A percentile compares a stretch with the other conserved stretches of the same genome.
Conservation (phyloP, 2,888 invertebrate species). For the Drosophila infuscata region DNA sequence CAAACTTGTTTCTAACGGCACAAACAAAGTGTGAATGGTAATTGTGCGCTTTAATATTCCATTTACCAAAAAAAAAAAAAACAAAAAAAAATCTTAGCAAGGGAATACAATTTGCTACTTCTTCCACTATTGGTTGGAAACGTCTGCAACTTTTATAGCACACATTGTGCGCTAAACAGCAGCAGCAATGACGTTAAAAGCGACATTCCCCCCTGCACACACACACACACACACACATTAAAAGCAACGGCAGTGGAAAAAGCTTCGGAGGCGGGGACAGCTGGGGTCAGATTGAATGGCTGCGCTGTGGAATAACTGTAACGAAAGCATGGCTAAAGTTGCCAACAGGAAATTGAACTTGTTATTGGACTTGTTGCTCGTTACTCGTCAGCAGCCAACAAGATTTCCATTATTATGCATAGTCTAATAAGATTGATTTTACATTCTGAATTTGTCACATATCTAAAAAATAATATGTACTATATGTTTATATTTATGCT, state of each 20-base stretch:
- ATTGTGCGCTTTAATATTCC: conserved; percentile 65
- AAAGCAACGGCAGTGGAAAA: conserved; percentile 21
- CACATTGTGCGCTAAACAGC: conserved; percentile 43
- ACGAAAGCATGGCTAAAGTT: conserved; percentile 43
- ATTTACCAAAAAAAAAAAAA: conserved; percentile 42
- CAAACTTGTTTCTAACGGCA: conserved; percentile 57
- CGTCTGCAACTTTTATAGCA: conserved; percentile 51
- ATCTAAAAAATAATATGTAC: neutral
- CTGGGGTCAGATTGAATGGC: conserved; percentile 44
- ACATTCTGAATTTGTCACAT: conserved; percentile 5
- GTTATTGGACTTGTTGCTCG: conserved; percentile 16
- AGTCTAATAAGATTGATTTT: conserved; percentile 3
- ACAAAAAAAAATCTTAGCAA: neutral
- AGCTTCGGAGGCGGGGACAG: conserved; percentile 31
- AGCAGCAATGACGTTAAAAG: conserved; percentile 30
- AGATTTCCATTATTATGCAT: conserved; percentile 4
- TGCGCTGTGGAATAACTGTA: conserved; percentile 45
- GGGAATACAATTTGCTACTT: neutral
- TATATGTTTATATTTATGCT: neutral
- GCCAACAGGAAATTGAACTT: conserved; percentile 45
- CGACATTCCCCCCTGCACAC: conserved; percentile 42
- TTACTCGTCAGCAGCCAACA: neutral
- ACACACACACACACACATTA: conserved; percentile 27
- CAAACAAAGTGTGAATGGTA: conserved; percentile 76
- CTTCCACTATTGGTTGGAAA: conserved; percentile 49